Conservation (phyloP, 2,797 vertebrate genomes). For the Natrix natrix region DNA sequence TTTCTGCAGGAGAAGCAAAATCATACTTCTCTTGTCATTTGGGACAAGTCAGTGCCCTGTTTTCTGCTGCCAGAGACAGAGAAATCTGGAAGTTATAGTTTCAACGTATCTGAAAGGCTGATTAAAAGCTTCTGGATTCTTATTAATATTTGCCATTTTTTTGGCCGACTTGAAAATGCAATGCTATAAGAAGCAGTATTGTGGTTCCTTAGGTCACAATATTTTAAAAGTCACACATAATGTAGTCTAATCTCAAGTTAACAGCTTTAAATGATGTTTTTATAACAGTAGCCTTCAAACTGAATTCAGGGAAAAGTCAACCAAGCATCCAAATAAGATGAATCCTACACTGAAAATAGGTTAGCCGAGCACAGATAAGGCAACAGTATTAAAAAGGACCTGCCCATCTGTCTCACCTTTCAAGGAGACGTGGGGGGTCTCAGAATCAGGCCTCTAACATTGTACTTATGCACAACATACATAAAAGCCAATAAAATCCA, state of each 20-base stretch:
- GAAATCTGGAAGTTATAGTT: not conserved
- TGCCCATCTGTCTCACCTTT: too few relatives aligned
- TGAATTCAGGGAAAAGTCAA: not conserved
- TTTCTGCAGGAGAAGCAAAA: not conserved
- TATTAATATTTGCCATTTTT: not conserved
- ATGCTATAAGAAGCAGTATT: not conserved
- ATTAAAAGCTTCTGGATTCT: not conserved
- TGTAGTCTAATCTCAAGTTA: not conserved
- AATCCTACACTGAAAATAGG: not conserved
- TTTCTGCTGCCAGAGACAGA: not conserved
- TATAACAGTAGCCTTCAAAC: not conserved
- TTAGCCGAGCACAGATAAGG: not conserved
- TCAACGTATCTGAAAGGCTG: not conserved
- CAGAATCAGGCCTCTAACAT: not conserved
- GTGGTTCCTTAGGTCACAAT: not conserved
- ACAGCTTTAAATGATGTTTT: not conserved
- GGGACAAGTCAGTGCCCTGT: not conserved
- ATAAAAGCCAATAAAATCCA: not conserved
- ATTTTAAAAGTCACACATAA: not conserved
- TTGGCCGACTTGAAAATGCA: not conserved
- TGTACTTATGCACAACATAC: not conserved
- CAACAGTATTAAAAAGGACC: not conserved
- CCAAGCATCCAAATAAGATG: not conserved
- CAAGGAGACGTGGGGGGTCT: not conserved
- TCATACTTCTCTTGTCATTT: not conserved